Evolutionary conservation across 53 echinoderm and acorn worm species (phyloP).

Genomic region (Hippasteria phrygiana): DNA sequence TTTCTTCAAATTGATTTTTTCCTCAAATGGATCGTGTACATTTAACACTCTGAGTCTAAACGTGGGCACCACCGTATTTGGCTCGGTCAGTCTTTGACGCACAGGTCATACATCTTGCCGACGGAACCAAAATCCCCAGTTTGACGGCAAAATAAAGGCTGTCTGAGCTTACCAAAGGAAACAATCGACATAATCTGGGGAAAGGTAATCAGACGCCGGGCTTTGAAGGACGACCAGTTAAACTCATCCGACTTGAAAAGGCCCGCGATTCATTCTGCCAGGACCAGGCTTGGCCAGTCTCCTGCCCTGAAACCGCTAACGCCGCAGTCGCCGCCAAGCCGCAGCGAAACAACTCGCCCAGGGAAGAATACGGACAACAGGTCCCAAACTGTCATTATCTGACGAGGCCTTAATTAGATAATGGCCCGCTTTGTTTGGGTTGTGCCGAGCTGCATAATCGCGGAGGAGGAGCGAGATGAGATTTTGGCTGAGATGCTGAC

Average conservation of each 20-base stretch:
- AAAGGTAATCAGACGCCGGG: slow-evolving; percentile 47
- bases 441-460: slow-evolving; percentile 31
- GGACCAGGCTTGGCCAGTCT: neutral
- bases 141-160: slow-evolving; percentile 23
- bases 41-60: no score
- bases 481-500: neutral
- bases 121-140: neutral
- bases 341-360: no score
- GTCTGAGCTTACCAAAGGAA: neutral
- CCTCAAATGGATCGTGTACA: neutral
- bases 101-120: neutral
- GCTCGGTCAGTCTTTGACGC: neutral
- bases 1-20: no score
- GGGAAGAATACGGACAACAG: no score
- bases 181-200: neutral
- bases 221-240: slow-evolving; percentile 27
- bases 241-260: slow-evolving; percentile 54
- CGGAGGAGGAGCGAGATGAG: slow-evolving; percentile 42
- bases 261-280: slow-evolving; percentile 7
- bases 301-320: neutral
- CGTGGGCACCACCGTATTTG: neutral
- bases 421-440: slow-evolving; percentile 57
- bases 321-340: no score
- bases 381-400: slow-evolving; percentile 70
- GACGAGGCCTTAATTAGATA: slow-evolving; percentile 83